These are phyloP conservation scores for Emydocephalus ijimae DNA, from an alignment of 2,113 vertebrate genomes.

Conservation along the genomic window DNA sequence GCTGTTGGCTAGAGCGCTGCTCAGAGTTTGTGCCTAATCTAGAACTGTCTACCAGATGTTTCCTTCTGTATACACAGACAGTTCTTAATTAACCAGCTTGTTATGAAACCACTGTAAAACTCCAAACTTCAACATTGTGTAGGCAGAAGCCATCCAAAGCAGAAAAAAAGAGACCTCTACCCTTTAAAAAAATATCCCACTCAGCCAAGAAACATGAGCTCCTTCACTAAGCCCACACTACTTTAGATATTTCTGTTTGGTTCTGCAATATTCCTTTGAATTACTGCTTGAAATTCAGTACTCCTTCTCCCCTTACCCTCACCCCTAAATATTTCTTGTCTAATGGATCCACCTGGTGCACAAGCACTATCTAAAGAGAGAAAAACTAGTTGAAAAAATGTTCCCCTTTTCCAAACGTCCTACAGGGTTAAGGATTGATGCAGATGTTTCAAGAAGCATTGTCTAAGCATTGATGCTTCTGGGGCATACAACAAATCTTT, in stretches of 20 bases:
- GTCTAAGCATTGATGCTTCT: background rate
- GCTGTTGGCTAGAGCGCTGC: background rate
- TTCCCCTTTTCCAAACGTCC: background rate
- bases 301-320: background rate
- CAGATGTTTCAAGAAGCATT: slow-evolving; percentile 12
- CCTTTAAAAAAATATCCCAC: background rate
- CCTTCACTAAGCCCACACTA: background rate
- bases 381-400: background rate
- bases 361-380: background rate
- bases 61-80: background rate
- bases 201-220: background rate
- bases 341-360: background rate
- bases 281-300: background rate
- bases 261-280: background rate
- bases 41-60: background rate
- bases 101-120: background rate
- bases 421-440: background rate
- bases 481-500: background rate
- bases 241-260: background rate
- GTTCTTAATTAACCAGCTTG: background rate
- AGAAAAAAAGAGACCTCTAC: background rate
- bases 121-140: background rate
- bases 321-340: background rate
- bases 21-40: background rate
- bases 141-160: background rate